These are phyloP conservation scores for Cosmorhoe ocellata DNA, from an alignment of 2,888 invertebrate species.

Conservation along the genomic window DNA sequence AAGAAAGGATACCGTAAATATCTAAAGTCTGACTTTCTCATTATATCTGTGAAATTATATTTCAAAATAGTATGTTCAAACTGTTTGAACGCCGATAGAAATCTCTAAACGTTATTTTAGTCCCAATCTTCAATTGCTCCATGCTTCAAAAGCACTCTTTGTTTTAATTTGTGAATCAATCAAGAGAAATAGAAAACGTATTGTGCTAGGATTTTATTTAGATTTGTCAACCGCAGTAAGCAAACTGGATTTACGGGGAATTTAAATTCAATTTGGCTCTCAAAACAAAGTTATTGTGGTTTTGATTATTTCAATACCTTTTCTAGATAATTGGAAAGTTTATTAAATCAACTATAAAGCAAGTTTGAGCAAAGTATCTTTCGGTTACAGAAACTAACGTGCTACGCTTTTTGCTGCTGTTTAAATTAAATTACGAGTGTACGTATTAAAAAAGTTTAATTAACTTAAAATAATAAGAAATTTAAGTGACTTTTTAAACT, in stretches of 20 bases:
- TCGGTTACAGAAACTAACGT: too few species aligned
- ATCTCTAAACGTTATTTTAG: not conserved
- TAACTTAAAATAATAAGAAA: too few species aligned
- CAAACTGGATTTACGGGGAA: not conserved
- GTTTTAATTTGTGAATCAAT: not conserved
- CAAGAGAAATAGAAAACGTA: not conserved
- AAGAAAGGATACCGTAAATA: too few species aligned
- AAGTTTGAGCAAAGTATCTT: too few species aligned
- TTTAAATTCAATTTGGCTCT: not conserved
- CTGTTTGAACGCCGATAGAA: too few species aligned
- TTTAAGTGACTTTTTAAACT: too few species aligned
- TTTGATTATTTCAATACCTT: constrained; percentile 2
- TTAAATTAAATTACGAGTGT: too few species aligned
- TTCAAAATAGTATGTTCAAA: too few species aligned
- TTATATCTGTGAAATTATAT: too few species aligned
- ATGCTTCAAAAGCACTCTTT: not conserved
- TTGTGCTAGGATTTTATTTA: not conserved
- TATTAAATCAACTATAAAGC: not conserved
- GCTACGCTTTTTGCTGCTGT: too few species aligned
- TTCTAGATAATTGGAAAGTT: constrained; percentile 6
- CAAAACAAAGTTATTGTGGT: constrained; percentile 3
- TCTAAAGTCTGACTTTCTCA: too few species aligned
- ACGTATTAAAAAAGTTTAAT: too few species aligned
- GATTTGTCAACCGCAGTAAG: constrained; percentile 3
- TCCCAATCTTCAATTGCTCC: not conserved